Percentiles rank a stretch among this genome's conserved stretches.
Conservation (phyloP, 2,888 invertebrate species). For the Drosophila lacicola region DNA sequence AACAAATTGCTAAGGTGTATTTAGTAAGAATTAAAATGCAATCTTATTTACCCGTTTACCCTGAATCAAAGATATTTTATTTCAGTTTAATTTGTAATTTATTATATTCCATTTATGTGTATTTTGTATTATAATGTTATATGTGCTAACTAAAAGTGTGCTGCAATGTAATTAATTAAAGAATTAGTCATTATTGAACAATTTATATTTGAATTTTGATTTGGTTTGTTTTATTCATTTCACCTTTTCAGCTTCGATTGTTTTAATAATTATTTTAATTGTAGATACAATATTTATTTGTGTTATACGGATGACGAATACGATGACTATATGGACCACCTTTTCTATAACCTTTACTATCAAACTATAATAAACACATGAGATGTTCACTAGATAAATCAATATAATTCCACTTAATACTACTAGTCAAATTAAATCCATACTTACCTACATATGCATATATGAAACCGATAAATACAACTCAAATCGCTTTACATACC, state of each 20-base stretch:
- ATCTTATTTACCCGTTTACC: slow-evolving; percentile 24
- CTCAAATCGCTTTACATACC: slow-evolving; percentile 53
- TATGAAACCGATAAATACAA: slow-evolving; percentile 35
- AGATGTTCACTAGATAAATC: slow-evolving; percentile 63
- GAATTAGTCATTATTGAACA: slow-evolving; percentile 56
- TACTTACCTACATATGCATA: slow-evolving; percentile 22
- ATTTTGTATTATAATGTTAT: slow-evolving; percentile 64
- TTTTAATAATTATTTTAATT: slow-evolving; percentile 8
- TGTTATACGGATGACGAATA: slow-evolving; percentile 76
- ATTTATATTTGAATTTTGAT: slow-evolving; percentile 20
- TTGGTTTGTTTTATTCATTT: slow-evolving; percentile 17
- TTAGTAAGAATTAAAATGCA: slow-evolving; percentile 28
- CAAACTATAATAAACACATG: slow-evolving; percentile 33
- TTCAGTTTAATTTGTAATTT: slow-evolving; percentile 44
- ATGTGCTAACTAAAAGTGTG: slow-evolving; percentile 74
- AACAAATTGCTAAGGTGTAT: slow-evolving; percentile 40
- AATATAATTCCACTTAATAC: slow-evolving; percentile 55
- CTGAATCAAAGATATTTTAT: slow-evolving; percentile 19
- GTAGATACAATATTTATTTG: slow-evolving; percentile 48
- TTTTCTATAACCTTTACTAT: slow-evolving; percentile 70
- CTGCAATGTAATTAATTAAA: slow-evolving; percentile 73
- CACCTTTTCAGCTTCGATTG: slow-evolving; percentile 19
- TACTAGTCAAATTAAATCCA: slow-evolving; percentile 71
- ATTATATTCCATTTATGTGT: slow-evolving; percentile 56
- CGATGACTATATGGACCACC: slow-evolving; percentile 84